Evolutionary conservation across 2,113 vertebrate species (phyloP).

Genomic region (Mellivora capensis): DNA sequence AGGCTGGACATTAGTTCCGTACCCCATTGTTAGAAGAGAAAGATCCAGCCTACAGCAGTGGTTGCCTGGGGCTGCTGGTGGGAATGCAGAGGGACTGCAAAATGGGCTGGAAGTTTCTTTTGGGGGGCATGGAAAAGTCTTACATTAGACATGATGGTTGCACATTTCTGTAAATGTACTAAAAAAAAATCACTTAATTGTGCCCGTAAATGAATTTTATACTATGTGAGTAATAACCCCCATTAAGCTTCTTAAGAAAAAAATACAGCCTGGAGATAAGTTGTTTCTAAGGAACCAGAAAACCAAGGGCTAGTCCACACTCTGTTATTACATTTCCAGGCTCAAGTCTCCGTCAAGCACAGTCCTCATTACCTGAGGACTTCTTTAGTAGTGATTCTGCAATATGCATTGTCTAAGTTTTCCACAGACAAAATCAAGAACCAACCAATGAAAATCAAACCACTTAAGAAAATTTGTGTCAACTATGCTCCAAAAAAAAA

Average conservation of each 20-base stretch:
- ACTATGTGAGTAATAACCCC: background rate
- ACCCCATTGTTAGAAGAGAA: background rate
- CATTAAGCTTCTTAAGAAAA: background rate
- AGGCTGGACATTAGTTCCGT: background rate
- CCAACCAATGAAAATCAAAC: slow-evolving; percentile 16
- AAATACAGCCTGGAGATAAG: background rate
- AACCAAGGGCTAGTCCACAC: background rate
- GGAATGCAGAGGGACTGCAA: background rate
- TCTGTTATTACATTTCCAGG: background rate
- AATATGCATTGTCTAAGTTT: background rate
- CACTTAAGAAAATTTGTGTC: slow-evolving; percentile 29
- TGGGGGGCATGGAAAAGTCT: background rate
- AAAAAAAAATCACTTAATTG: background rate
- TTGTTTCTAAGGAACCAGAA: background rate
- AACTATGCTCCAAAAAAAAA: slow-evolving; percentile 19
- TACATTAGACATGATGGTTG: background rate
- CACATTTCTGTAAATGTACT: background rate
- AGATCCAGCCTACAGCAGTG: background rate
- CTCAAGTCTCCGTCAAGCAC: background rate
- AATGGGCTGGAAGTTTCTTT: background rate
- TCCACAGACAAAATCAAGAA: background rate
- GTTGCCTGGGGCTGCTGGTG: background rate
- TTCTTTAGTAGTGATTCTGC: background rate
- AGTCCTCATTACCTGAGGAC: background rate
- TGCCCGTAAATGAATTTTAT: background rate